A percentile compares a stretch with the other conserved stretches of the same genome.
phyloP scores from a whole-genome alignment of 2,888 invertebrate genomes.

The Eilema depressum region DNA sequence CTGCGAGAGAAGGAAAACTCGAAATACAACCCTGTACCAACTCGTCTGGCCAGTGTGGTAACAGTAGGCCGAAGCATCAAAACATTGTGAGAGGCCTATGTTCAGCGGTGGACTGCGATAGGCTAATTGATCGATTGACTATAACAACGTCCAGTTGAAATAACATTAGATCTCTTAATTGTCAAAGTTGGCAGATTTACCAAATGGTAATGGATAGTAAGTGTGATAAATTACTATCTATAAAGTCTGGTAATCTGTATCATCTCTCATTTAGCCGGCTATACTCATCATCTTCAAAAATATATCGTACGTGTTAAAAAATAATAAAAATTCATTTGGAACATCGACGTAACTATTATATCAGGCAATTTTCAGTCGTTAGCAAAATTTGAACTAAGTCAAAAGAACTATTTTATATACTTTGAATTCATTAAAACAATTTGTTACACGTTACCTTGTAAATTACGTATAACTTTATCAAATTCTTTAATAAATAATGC shows the following conservation, averaged over 20 bases:
- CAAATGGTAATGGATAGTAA: neutral
- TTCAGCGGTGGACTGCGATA: too few relatives aligned
- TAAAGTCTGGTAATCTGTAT: conserved; percentile 13
- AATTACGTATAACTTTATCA: neutral
- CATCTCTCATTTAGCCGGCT: neutral
- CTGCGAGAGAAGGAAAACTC: too few relatives aligned
- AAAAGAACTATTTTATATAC: neutral
- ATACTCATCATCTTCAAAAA: neutral
- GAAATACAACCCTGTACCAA: too few relatives aligned
- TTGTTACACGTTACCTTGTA: neutral
- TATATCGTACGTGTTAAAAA: neutral
- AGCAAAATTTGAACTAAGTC: neutral
- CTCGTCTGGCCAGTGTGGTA: too few relatives aligned
- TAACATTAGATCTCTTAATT: conserved; percentile 28
- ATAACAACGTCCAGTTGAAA: neutral
- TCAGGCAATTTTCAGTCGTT: neutral
- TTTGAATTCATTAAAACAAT: neutral
- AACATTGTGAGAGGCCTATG: too few relatives aligned
- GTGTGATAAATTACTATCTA: conserved; percentile 3
- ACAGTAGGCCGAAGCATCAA: too few relatives aligned
- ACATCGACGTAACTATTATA: neutral
- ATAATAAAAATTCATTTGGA: neutral
- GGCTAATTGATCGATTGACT: too few relatives aligned
- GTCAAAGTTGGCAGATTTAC: conserved; percentile 26
- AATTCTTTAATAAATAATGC: neutral